phyloP scores from a whole-genome alignment of 2,888 invertebrate species.

The Serripes groenlandicus region DNA sequence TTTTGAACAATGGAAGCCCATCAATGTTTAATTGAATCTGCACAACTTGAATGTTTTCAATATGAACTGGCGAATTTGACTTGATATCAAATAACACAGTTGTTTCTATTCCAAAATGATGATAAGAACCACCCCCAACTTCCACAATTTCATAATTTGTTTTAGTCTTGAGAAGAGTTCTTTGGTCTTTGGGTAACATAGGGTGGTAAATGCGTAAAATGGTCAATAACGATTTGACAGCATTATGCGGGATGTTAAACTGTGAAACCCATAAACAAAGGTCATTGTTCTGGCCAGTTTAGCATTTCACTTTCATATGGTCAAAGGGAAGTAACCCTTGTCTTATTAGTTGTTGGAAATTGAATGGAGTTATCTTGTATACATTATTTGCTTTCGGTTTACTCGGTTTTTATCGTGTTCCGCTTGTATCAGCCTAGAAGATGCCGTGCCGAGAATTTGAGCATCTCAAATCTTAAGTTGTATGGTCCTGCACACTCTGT shows the following conservation, averaged over 20 bases:
- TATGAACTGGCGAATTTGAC: not conserved
- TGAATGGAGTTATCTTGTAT: no score
- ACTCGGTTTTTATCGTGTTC: no score
- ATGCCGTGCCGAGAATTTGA: no score
- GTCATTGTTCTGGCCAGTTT: not conserved
- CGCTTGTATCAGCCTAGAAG: no score
- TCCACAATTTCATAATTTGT: constrained; percentile 26
- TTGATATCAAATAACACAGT: not conserved
- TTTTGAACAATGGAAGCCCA: constrained; percentile 49
- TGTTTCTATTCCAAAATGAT: constrained; percentile 47
- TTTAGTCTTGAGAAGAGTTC: constrained; percentile 38
- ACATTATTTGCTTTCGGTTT: no score
- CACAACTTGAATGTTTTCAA: not conserved
- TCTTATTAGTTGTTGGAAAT: no score
- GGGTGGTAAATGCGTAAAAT: constrained; percentile 26
- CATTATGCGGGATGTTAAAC: constrained; percentile 28
- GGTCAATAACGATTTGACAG: constrained; percentile 24
- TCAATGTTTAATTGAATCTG: constrained; percentile 49
- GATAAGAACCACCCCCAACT: constrained; percentile 40
- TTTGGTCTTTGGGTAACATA: constrained; percentile 40
- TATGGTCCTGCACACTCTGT: no score
- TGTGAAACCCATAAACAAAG: constrained; percentile 12
- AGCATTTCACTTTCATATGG: no score
- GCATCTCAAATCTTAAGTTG: no score
- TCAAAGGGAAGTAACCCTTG: no score